Evolutionary conservation across 2,888 invertebrate genomes (phyloP).

Genomic region (Mechanitis mazaeus): DNA sequence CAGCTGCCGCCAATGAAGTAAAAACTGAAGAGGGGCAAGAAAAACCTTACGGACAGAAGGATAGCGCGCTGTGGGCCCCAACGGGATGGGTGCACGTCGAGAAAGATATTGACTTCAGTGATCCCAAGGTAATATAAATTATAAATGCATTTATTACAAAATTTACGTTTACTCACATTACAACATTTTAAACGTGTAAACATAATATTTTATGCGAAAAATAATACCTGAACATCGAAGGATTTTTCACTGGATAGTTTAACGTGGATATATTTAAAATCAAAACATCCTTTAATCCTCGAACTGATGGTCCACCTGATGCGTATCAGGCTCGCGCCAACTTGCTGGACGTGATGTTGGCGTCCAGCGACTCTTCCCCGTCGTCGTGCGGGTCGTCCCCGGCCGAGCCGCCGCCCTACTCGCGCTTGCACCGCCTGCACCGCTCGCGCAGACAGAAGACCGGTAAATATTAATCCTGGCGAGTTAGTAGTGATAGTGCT

Average conservation of each 20-base stretch:
- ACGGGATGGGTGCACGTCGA: conserved; percentile 90
- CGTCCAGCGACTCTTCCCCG: conserved; percentile 83
- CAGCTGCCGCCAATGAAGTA: conserved; percentile 36
- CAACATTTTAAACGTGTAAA: no score
- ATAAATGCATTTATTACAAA: background rate
- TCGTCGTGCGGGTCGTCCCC: conserved; percentile 81
- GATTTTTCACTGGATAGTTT: no score
- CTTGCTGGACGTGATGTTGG: conserved; percentile 85
- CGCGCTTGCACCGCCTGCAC: conserved; percentile 81
- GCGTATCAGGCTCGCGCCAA: conserved; percentile 82
- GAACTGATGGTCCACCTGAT: background rate
- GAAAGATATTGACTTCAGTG: conserved; percentile 84
- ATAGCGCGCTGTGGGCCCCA: conserved; percentile 81
- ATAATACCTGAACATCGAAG: background rate
- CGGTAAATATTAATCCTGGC: conserved; percentile 68
- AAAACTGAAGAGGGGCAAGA: conserved; percentile 38
- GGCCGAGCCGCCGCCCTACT: conserved; percentile 76
- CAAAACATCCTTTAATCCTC: background rate
- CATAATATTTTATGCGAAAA: no score
- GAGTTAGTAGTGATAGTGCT: conserved; percentile 18
- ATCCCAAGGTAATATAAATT: conserved; percentile 80
- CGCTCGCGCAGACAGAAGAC: conserved; percentile 85
- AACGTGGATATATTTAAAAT: background rate
- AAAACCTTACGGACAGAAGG: conserved; percentile 55
- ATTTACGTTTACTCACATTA: no score